Base-by-base conservation (phyloP, 2,888 invertebrate genomes). In the Dynastes tityus region DNA sequence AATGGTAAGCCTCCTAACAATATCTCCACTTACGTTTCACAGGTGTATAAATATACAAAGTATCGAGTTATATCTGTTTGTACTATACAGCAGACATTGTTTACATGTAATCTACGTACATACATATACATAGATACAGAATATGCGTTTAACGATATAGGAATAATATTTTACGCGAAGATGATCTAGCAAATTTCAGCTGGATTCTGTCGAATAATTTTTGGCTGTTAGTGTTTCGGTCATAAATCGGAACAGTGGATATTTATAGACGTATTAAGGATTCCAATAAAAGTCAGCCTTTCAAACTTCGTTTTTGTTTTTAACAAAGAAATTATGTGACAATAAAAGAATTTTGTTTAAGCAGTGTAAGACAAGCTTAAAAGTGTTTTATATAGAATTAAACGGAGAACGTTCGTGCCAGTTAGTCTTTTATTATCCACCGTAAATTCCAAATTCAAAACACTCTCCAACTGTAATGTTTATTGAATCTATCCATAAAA, bases 11-110 rank as follows among this genome's bases (percentile, higher is more conserved):
- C 55, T 32, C n/a, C 29, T 8, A 70, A 32, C 70, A 70, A 70
- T 71, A 71, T 58, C 58, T 16, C 51, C 27, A 32, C 37, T 37
- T 32, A 40, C 55, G 40, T 32, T 58, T 55, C 5, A 37, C n/a
- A 71, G 32, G 37, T 71, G 37, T 71, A 55, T 58, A 71, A 71
- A 71, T 71, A 71, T 55, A 71, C 55, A 70, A 70, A n/a, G 58
- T 58, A 37, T 37, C 32, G 37, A 29, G 71, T 58, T 58, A 71
- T 55, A 71, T 71, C 71, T 71, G 71, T 71, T 71, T 71, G 22
- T 55, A 71, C 16, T 55, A 55, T 22, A 8, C 8, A 55, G 9
- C 40, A 13, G 49, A 11, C 22, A 6, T 27, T 71, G 55, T 71
- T 37, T 58, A 58, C n/a, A 37, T 32, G 55, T 32, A 32, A 4